Percentiles rank a stretch among this genome's conserved stretches.
These are phyloP conservation scores for Pogonomyrmex barbatus DNA, from an alignment of 1,140 invertebrate species.

Conservation along the genomic window DNA sequence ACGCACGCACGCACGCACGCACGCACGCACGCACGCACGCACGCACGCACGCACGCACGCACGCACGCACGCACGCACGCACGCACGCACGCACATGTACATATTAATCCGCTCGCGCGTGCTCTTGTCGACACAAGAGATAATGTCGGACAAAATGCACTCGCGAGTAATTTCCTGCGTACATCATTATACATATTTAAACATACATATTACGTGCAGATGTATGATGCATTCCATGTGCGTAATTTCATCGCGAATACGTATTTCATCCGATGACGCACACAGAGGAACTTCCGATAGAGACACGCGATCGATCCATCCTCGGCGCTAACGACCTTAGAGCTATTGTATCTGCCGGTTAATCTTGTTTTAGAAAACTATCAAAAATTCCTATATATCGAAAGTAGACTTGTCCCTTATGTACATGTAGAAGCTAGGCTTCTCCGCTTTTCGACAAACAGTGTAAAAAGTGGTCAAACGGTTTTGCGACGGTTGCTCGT, in stretches of 20 bases:
- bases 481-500: constrained; percentile 24
- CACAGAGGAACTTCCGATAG: constrained; percentile 70
- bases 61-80: constrained; percentile 14
- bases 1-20: background rate
- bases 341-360: constrained; percentile 60
- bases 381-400: constrained; percentile 73
- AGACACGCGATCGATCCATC: constrained; percentile 44
- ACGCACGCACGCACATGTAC: background rate
- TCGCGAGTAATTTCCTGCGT: background rate
- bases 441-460: constrained; percentile 40
- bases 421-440: constrained; percentile 71
- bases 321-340: constrained; percentile 61
- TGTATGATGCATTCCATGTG: constrained; percentile 18
- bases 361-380: constrained; percentile 72
- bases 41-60: constrained; percentile 11
- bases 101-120: constrained; percentile 20
- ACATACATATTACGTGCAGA: constrained; percentile 1
- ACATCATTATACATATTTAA: background rate
- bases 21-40: background rate
- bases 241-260: background rate
- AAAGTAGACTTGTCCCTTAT: constrained; percentile 75
- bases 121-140: background rate
- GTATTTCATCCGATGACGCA: constrained; percentile 38
- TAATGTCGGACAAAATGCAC: constrained; percentile 15
- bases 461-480: constrained; percentile 71